These are phyloP conservation scores for Parnassius smintheus DNA, from an alignment of 2,888 invertebrate species.

Conservation along the genomic window DNA sequence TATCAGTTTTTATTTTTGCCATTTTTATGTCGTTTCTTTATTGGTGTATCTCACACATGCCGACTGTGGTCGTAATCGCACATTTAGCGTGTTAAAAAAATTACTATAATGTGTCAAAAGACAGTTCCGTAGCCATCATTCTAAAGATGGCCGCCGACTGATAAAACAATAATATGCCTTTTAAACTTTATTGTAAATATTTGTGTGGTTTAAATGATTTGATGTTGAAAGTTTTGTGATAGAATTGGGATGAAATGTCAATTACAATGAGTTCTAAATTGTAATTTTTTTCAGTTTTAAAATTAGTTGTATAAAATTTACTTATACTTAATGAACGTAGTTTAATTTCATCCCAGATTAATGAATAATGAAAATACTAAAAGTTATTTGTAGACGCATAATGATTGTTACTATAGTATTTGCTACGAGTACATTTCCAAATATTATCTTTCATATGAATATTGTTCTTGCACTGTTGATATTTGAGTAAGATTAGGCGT, in stretches of 20 bases:
- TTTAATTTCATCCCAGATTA: constrained; percentile 7
- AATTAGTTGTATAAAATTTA: background rate
- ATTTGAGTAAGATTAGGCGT: background rate
- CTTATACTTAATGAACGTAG: background rate
- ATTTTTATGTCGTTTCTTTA: too few relatives aligned
- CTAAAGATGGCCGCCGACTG: too few relatives aligned
- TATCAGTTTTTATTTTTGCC: too few relatives aligned
- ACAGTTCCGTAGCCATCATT: too few relatives aligned
- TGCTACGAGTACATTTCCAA: background rate
- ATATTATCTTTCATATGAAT: background rate
- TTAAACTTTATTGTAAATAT: background rate
- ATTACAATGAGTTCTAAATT: background rate
- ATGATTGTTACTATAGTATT: constrained; percentile 1
- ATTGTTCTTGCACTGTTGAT: constrained; percentile 3
- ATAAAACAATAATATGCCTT: background rate
- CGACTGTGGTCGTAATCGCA: too few relatives aligned
- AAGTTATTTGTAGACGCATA: background rate
- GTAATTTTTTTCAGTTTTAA: too few relatives aligned
- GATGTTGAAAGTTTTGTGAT: constrained; percentile 2
- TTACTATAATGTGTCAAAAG: too few relatives aligned
- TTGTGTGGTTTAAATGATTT: background rate
- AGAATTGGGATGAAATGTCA: constrained; percentile 12
- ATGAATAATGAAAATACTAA: constrained; percentile 1
- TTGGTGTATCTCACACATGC: too few relatives aligned
- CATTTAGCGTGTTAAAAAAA: too few relatives aligned